Conservation (phyloP, 2,888 invertebrate genomes). For the Thumatha senex region DNA sequence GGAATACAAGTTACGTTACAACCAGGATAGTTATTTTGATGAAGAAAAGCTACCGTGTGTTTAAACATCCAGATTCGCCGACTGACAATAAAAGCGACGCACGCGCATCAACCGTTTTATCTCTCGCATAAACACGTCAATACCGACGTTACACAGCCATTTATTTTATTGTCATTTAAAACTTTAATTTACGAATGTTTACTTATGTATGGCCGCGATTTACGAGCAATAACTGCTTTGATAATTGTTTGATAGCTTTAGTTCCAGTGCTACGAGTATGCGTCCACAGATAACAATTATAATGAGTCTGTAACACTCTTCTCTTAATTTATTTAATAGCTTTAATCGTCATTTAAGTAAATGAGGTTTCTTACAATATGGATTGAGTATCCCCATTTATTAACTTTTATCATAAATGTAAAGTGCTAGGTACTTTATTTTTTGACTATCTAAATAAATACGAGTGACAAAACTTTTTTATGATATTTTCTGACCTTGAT, state of each 20-base stretch:
- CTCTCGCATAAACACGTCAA: constrained; percentile 59
- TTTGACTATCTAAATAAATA: too few relatives aligned
- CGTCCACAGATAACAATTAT: neutral
- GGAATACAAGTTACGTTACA: too few relatives aligned
- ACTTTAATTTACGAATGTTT: constrained; percentile 76
- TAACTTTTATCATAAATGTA: too few relatives aligned
- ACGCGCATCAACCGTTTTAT: constrained; percentile 53
- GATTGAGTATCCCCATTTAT: too few relatives aligned
- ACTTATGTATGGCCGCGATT: constrained; percentile 41
- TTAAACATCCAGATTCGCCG: constrained; percentile 20
- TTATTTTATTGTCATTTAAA: constrained; percentile 75
- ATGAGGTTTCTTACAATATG: too few relatives aligned
- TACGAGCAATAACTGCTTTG: constrained; percentile 14
- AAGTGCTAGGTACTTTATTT: too few relatives aligned
- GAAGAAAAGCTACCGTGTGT: constrained; percentile 31
- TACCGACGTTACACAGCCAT: constrained; percentile 54
- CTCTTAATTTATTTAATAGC: too few relatives aligned
- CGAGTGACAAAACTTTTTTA: too few relatives aligned
- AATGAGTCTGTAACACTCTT: too few relatives aligned
- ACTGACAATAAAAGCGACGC: constrained; percentile 43
- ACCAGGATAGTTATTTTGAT: too few relatives aligned
- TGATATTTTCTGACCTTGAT: too few relatives aligned
- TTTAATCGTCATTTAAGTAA: too few relatives aligned
- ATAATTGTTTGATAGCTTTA: constrained; percentile 8
- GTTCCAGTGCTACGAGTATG: neutral